Evolutionary conservation across 1,140 invertebrate genomes (phyloP), one percentile per base, ranked within the genome.

Genomic region (Diprion similis): DNA sequence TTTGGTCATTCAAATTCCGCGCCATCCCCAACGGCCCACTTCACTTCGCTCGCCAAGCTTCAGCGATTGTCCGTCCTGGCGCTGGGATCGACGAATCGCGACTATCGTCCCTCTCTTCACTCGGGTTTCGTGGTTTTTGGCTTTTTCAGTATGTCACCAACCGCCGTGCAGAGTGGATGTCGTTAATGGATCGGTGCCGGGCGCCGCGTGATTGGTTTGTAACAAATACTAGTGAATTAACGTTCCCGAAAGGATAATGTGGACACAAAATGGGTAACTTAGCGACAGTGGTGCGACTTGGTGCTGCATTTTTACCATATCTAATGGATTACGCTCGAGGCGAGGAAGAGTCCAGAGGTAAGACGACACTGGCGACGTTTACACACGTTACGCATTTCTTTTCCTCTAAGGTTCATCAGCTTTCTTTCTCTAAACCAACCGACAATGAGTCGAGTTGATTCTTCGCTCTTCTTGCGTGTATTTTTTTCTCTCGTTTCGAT

Each of bases 261-360:
- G 80, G 81, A 82, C 80, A 77, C 78, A 76, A 81, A 81, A 87
- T 86, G 86, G 84, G 85, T 78, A 86, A 86, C 81, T 80, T 86
- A 80, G 75, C 84, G 70, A 85, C 79, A 78, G 80, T 83, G 79
- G 80, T 85, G 78, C 83, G 82, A 81, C 79, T 83, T 59, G 78
- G 81, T 83, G 83, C 76, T 69, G 79, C 78, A 69, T 75, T 87
- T 51, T 77, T 87, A 72, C 80, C 80, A 73, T 84, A 80, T 77
- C 71, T 85, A 72, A 79, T 86, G 85, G 86, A 87, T 86, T 85
- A 85, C 76, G 80, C 79, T 69, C 77, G 48, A 70, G 82, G 79
- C 64, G 79, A 85, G 76, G 80, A 84, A 37, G 79, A 82, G 64
- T 72, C 79, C 51, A 75, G 70, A 78, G 85, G 85, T 87, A 83